phyloP scores from a whole-genome alignment of 2,113 vertebrate species.

The Oriolus oriolus region DNA sequence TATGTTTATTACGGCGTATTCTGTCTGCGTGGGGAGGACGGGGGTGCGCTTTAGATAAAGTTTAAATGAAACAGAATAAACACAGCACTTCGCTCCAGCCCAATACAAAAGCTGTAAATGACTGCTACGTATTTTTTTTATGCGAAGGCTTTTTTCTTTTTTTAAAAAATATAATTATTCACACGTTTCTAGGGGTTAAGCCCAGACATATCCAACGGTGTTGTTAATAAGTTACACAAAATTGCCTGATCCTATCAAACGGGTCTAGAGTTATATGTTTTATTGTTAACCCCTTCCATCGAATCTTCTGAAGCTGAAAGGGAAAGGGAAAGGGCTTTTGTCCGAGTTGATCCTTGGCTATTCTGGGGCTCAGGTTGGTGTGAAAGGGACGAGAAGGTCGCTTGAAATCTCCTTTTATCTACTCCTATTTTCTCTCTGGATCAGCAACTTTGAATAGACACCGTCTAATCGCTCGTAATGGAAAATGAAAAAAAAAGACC shows the following conservation, averaged over 20 bases:
- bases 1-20: slow-evolving; percentile 66
- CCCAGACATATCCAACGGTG: neutral
- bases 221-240: slow-evolving; percentile 68
- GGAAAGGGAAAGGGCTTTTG: slow-evolving; percentile 82
- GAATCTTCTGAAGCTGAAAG: slow-evolving; percentile 85
- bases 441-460: slow-evolving; percentile 94
- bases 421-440: slow-evolving; percentile 89
- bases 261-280: slow-evolving; percentile 69
- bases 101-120: slow-evolving; percentile 19
- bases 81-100: neutral
- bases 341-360: slow-evolving; percentile 88
- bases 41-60: slow-evolving; percentile 15
- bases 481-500: neutral
- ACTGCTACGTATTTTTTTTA: neutral
- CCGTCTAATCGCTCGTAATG: slow-evolving; percentile 92
- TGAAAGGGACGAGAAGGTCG: slow-evolving; percentile 94
- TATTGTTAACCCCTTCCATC: slow-evolving; percentile 78
- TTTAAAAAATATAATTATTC: neutral
- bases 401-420: slow-evolving; percentile 97
- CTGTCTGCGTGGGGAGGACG: neutral
- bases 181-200: slow-evolving; percentile 21
- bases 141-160: neutral
- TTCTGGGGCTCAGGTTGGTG: slow-evolving; percentile 90
- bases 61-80: slow-evolving; percentile 45
- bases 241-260: slow-evolving; percentile 63